Base-by-base conservation (phyloP, 2,888 invertebrate genomes). In the Ophion slaviceki region DNA sequence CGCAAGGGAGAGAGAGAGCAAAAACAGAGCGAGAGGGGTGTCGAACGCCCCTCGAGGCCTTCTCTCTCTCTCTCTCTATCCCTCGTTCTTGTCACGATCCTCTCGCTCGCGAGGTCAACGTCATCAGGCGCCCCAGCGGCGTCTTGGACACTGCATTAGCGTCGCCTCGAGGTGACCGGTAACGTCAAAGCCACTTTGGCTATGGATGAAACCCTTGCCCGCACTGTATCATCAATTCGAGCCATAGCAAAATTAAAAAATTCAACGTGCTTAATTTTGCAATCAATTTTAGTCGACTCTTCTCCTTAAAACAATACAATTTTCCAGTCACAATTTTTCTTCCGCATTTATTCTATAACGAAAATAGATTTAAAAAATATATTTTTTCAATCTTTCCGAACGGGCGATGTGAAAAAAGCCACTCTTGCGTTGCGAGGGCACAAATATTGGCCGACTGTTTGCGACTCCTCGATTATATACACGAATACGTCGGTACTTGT, bases 61-160 rank as follows among this genome's bases (percentile, higher is more conserved):
- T 71, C 78, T 80, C 80, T 82, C 84, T 87, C 78, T 74, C 72
- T 87, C 87, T 86, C 82, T 85, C 86, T 57, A 68, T 87, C 68
- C 85, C 79, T 57, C 80, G 66, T 76, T 81, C 82, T 81, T 84
- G 85, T 32, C 84, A 67, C 67, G 64, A 62, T 79, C 74, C 71
- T 90, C 88, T 88, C 87, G 86, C 88, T 89, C 92, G 91, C 92
- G 92, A 93, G 93, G 93, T 93, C 93, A 93, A 93, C 93, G 93
- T 93, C 93, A 93, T 93, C 91, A 80, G 83, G 84, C 85, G 88
- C 85, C 86, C 86, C 82, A 75, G 59, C 85, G 83, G 84, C 78
- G 78, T 82, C 83, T 82, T 75, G 83, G 77, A 84, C 84, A 80
- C 57, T 59, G 78, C 40, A 75, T 67, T 78, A 78, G 57, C 75